A percentile compares a stretch with the other conserved stretches of the same genome.
Evolutionary conservation across 30 jellyfish, hydroid and myxozoan genomes (phyloP).

Genomic region (Pelagia noctiluca): DNA sequence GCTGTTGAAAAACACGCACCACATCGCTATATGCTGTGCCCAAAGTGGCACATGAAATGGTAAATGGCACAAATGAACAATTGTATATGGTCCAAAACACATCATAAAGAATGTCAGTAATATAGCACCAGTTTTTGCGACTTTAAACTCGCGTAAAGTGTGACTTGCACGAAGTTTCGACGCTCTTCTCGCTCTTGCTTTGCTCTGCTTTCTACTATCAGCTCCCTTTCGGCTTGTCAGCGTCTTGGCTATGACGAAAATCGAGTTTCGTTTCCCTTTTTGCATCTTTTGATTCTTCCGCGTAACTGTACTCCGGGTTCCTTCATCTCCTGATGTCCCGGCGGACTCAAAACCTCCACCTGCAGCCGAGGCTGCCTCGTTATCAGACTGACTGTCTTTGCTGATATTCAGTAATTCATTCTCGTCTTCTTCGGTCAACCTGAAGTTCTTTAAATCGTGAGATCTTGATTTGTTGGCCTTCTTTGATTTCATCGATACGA

Average conservation of each 20-base stretch:
- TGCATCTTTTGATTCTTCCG: background rate
- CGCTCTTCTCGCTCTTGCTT: slow-evolving; percentile 14
- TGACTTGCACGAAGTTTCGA: slow-evolving; percentile 17
- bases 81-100: slow-evolving; percentile 77
- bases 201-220: background rate
- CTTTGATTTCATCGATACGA: no score
- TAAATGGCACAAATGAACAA: slow-evolving; percentile 63
- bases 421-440: slow-evolving; percentile 46
- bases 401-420: slow-evolving; percentile 48
- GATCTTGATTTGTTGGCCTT: no score
- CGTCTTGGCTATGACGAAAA: background rate
- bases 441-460: background rate
- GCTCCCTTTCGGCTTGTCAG: background rate
- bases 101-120: slow-evolving; percentile 63
- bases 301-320: background rate
- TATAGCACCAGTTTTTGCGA: slow-evolving; percentile 73
- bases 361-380: slow-evolving; percentile 2
- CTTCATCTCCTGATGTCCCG: background rate
- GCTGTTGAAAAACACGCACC: slow-evolving; percentile 74
- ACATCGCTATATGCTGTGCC: slow-evolving; percentile 68
- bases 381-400: background rate
- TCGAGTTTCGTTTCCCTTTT: background rate
- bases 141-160: slow-evolving; percentile 69
- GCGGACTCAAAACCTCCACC: background rate
- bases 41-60: slow-evolving; percentile 36